Evolutionary conservation across 2,888 invertebrate genomes (phyloP).

Genomic region (Amphimallon solstitiale): DNA sequence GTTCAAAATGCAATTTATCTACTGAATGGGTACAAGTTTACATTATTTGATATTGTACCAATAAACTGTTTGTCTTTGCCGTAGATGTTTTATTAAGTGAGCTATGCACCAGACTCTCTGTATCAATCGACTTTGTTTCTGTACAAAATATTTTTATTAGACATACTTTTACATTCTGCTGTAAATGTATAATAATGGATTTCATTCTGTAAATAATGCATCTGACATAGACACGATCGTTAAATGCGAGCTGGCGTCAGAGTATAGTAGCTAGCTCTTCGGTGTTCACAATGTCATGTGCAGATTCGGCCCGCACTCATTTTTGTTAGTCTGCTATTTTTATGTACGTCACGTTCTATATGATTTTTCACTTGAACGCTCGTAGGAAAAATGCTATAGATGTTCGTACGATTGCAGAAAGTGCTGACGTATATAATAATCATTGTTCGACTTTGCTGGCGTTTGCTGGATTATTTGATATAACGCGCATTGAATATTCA

Average conservation of each 20-base stretch:
- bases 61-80: no score
- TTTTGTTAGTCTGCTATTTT: constrained; percentile 42
- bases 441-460: constrained; percentile 38
- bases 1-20: no score
- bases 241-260: constrained; percentile 36
- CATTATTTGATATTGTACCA: no score
- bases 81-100: no score
- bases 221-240: constrained; percentile 5
- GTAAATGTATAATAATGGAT: no score
- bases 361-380: constrained; percentile 51
- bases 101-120: no score
- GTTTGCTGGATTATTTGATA: constrained; percentile 38
- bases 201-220: not conserved
- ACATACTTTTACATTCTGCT: no score
- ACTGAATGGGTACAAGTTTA: no score
- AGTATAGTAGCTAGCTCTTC: not conserved
- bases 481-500: constrained; percentile 24
- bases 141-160: no score
- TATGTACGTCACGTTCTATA: constrained; percentile 52
- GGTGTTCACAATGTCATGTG: constrained; percentile 40
- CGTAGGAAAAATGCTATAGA: constrained; percentile 48
- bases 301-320: constrained; percentile 39
- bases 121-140: no score
- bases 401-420: constrained; percentile 39
- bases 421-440: constrained; percentile 42